These are phyloP conservation scores for Orussus abietinus DNA, from an alignment of 1,140 invertebrate species.

Conservation along the genomic window DNA sequence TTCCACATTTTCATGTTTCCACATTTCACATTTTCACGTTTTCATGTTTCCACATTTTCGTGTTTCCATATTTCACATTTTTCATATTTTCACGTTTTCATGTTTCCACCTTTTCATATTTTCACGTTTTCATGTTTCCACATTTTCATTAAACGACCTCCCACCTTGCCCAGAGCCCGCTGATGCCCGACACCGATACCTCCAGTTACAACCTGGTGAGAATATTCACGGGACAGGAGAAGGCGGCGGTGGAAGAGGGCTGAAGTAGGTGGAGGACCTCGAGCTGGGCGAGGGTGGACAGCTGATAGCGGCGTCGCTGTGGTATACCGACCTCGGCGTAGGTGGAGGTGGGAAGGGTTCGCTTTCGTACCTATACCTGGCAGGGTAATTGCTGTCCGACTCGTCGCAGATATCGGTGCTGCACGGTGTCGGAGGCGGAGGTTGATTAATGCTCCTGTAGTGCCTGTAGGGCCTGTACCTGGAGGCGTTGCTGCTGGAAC, in stretches of 20 bases:
- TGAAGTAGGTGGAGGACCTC: constrained; percentile 71
- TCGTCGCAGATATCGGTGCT: constrained; percentile 92
- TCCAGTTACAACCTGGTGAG: not conserved
- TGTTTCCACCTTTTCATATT: too few relatives aligned
- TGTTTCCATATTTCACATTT: too few relatives aligned
- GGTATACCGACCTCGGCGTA: constrained; percentile 74
- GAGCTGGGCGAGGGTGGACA: constrained; percentile 78
- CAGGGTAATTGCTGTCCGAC: constrained; percentile 68
- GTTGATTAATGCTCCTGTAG: constrained; percentile 75
- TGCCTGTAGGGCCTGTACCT: constrained; percentile 67
- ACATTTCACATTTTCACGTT: too few relatives aligned
- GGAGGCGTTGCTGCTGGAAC: constrained; percentile 57
- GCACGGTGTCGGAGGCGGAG: constrained; percentile 89
- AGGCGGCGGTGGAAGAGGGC: constrained; percentile 67
- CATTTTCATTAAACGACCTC: too few relatives aligned
- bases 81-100: too few relatives aligned
- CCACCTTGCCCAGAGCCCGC: too few relatives aligned
- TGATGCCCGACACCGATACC: too few relatives aligned
- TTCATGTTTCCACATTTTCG: too few relatives aligned
- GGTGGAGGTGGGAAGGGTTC: constrained; percentile 80
- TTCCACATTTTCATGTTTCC: too few relatives aligned
- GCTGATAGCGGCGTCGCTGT: constrained; percentile 61
- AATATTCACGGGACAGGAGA: constrained; percentile 62
- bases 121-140: too few relatives aligned
- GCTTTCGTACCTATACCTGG: constrained; percentile 60